Evolutionary conservation across 2,797 vertebrate species (phyloP).

Genomic region (Carapus acus): DNA sequence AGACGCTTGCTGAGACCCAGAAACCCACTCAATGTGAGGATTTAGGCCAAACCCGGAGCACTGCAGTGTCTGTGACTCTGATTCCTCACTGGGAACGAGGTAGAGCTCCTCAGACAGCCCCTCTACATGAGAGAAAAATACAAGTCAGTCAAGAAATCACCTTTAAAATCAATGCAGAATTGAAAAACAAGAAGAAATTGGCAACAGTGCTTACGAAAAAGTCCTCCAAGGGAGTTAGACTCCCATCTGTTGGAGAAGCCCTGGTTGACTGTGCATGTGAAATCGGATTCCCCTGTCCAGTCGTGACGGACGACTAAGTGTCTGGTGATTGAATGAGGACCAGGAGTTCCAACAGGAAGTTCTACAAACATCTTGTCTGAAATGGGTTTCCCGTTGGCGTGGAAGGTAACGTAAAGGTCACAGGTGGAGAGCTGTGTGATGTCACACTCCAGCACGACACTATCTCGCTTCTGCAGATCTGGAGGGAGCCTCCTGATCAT

Average conservation of each 20-base stretch:
- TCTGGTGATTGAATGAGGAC: conserved; percentile 38
- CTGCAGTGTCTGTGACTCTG: conserved; percentile 37
- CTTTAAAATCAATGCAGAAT: no score
- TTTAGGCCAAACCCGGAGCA: conserved; percentile 58
- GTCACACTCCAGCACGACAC: conserved; percentile 52
- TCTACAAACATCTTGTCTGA: conserved; percentile 25
- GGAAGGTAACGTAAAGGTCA: conserved; percentile 55
- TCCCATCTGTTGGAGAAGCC: conserved; percentile 5
- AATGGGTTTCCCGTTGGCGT: conserved; percentile 7
- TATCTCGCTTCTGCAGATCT: conserved; percentile 20
- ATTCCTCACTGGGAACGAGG: conserved; percentile 25
- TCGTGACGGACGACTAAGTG: conserved; percentile 16
- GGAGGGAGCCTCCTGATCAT: conserved; percentile 53
- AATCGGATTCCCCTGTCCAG: not conserved
- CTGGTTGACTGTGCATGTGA: conserved; percentile 57
- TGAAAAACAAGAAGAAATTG: no score
- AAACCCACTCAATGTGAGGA: conserved; percentile 56
- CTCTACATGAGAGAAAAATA: conserved; percentile 35
- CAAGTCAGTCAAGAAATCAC: not conserved
- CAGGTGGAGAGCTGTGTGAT: conserved; percentile 40
- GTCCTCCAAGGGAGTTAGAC: conserved; percentile 26
- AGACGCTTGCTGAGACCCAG: not conserved
- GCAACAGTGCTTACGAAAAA: conserved; percentile 56
- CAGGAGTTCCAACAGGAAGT: conserved; percentile 30
- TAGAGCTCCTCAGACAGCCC: conserved; percentile 49